Evolutionary conservation across 2,113 vertebrate species (phyloP), one percentile per base, ranked within the genome.

Genomic region (Kobus ellipsiprymnus): DNA sequence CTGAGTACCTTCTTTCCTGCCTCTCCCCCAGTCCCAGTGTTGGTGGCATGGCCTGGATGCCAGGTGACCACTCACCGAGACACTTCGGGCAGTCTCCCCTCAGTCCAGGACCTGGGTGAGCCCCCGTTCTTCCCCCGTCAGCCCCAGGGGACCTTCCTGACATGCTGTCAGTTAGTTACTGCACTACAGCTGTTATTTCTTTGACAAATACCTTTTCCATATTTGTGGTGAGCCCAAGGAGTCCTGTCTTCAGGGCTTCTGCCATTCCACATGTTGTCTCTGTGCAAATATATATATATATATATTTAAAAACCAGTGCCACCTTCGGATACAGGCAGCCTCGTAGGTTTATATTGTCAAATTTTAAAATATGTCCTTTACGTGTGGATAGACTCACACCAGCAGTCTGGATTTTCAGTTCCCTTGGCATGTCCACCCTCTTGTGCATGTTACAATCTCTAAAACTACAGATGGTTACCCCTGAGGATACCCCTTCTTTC

Each of bases 11-110:
- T 62, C 30, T 29, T 62, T 25, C 48, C 57, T 60, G 29, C 62
- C 9, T 54, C 8, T 6, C 10, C 23, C 50, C 25, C 30, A 0
- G 44, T 67, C 27, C 17, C 5, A 0, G 0, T 30, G 33, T 36
- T 81, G 6, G 33, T 54, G n/a, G 30, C 36, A 16, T 14, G 36
- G 57, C 48, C 85, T 16, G 30, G 55, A 46, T 15, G 57, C 59
- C 30, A 62, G 59, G 30, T 46, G 62, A 16, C 50, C 14, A 19
- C 30, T 57, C 17, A 40, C 6, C 10, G 7, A 59, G 19, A 57
- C 16, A 4, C 30, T 25, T 48, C 7, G 23, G 21, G 60, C 29
- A 64, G 2, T 9, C 16, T 2, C n/a, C 36, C 54, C 67, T 60
- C 60, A 8, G 2, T 2, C 21, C n/a, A 85, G 52, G 21, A 29